These are phyloP conservation scores for Calvadosia cruxmelitensis DNA, from an alignment of 30 jellyfish, hydroid and myxozoan genomes.

Conservation along the genomic window DNA sequence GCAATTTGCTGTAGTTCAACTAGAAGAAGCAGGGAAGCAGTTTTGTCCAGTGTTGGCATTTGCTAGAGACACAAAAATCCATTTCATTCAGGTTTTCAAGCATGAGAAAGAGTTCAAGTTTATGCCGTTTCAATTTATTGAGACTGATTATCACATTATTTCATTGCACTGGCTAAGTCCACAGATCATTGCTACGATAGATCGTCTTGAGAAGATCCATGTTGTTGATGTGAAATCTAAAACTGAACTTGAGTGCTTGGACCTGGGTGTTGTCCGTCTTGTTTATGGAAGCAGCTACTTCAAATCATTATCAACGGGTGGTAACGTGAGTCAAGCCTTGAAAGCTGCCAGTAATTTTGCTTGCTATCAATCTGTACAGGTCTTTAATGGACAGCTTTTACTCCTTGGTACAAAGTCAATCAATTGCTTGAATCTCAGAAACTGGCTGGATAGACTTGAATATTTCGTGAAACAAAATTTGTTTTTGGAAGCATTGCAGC, in stretches of 20 bases:
- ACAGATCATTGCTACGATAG: conserved; percentile 65
- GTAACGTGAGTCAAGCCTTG: conserved; percentile 89
- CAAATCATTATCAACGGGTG: conserved; percentile 94
- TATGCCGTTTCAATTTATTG: conserved; percentile 48
- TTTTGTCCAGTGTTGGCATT: conserved; percentile 88
- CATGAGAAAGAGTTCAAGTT: conserved; percentile 38
- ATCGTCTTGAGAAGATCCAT: conserved; percentile 65
- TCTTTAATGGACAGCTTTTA: conserved; percentile 81
- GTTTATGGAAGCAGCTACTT: conserved; percentile 97
- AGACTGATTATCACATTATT: conserved; percentile 38
- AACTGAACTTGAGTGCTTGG: conserved; percentile 92
- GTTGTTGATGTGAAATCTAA: conserved; percentile 67
- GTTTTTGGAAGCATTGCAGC: conserved; percentile 67
- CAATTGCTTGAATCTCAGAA: conserved; percentile 75
- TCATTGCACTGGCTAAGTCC: conserved; percentile 91
- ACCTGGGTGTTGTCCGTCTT: conserved; percentile 70
- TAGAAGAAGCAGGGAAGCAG: conserved; percentile 29
- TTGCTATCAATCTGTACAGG: conserved; percentile 92
- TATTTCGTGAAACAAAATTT: conserved; percentile 79
- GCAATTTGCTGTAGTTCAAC: conserved; percentile 81
- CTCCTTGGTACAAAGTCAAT: conserved; percentile 89
- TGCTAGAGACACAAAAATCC: conserved; percentile 74
- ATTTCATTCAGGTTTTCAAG: conserved; percentile 59
- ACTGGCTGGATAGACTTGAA: conserved; percentile 91
- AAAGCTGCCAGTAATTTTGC: conserved; percentile 93